Percentiles rank a stretch among this genome's conserved stretches.
Conservation (phyloP, 2,797 vertebrate species). For the Microchirus variegatus region DNA sequence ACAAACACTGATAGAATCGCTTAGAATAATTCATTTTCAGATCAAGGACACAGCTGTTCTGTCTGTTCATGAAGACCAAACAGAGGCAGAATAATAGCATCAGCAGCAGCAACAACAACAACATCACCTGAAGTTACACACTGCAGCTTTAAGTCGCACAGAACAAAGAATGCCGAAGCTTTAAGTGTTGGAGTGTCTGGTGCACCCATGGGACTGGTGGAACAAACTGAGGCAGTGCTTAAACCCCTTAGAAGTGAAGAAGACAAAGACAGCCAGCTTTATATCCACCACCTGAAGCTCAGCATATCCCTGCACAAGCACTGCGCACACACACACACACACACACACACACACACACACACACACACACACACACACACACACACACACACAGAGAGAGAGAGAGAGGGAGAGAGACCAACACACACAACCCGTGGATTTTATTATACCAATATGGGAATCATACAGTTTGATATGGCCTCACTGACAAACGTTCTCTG, state of each 20-base stretch:
- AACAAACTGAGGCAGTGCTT: constrained; percentile 27
- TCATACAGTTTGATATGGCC: constrained; percentile 37
- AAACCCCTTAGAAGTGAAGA: constrained; percentile 27
- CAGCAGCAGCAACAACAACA: no score
- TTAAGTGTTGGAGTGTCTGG: constrained; percentile 25
- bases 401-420: constrained; percentile 21
- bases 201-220: constrained; percentile 28
- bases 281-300: constrained; percentile 64
- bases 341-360: constrained; percentile 17
- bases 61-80: no score
- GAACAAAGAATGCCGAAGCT: constrained; percentile 28
- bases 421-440: constrained; percentile 21
- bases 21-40: no score
- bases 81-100: no score
- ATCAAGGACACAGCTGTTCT: no score
- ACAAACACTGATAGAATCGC: no score
- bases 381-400: constrained; percentile 29
- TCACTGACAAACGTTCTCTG: constrained; percentile 37
- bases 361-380: constrained; percentile 22
- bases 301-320: constrained; percentile 39
- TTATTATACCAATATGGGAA: constrained; percentile 54
- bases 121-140: no score
- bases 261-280: constrained; percentile 34
- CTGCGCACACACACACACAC: constrained; percentile 16
- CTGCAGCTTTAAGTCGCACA: constrained; percentile 10